A percentile compares a stretch with the other conserved stretches of the same genome.
These are phyloP conservation scores for Musca vetustissima DNA, from an alignment of 1,140 invertebrate species.

Conservation along the genomic window DNA sequence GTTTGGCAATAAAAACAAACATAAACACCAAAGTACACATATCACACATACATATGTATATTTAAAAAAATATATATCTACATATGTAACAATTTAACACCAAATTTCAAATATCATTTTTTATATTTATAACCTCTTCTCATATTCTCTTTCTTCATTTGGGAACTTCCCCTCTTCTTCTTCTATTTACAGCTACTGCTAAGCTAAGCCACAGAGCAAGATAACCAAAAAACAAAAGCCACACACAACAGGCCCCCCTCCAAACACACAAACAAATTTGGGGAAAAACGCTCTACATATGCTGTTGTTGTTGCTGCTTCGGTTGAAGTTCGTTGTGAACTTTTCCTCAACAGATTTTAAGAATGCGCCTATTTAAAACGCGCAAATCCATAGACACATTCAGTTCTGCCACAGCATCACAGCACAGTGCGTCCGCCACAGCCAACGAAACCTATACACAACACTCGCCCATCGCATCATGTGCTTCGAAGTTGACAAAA, in stretches of 20 bases:
- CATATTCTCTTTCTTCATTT: too few species aligned
- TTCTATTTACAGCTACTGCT: constrained; percentile 1
- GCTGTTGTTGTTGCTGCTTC: too few species aligned
- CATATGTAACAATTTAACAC: too few species aligned
- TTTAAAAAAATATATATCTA: too few species aligned
- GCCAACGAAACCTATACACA: not conserved
- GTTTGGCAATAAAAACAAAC: too few species aligned
- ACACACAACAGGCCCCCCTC: not conserved
- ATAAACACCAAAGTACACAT: too few species aligned
- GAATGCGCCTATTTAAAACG: constrained; percentile 53
- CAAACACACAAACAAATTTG: too few species aligned
- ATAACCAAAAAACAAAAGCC: not conserved
- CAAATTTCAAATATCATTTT: too few species aligned
- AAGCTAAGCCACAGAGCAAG: not conserved
- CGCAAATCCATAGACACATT: constrained; percentile 53
- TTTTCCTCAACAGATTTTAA: constrained; percentile 17
- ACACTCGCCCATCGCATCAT: constrained; percentile 36
- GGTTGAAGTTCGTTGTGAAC: constrained; percentile 2
- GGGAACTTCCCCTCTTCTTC: too few species aligned
- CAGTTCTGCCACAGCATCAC: constrained; percentile 37
- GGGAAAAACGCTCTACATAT: too few species aligned
- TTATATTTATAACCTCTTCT: too few species aligned
- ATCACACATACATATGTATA: too few species aligned
- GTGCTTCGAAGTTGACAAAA: constrained; percentile 43
- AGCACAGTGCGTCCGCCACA: constrained; percentile 31